These are phyloP conservation scores for Rhyzopertha dominica DNA, from an alignment of 1,140 invertebrate genomes.

Conservation along the genomic window DNA sequence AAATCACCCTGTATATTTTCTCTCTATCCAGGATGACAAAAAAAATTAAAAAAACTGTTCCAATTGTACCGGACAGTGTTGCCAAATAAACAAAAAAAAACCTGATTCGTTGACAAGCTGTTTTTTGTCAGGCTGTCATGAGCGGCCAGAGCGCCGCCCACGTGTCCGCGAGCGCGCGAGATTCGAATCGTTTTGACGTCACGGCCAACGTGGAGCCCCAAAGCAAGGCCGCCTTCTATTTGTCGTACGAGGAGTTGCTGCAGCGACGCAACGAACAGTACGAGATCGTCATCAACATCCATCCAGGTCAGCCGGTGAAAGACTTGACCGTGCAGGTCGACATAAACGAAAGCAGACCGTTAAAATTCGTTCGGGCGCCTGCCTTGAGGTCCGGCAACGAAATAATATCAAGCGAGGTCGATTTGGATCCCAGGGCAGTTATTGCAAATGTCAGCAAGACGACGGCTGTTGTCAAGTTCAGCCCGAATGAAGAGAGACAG, in stretches of 20 bases:
- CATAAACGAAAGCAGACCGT: slow-evolving; percentile 53
- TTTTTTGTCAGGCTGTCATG: slow-evolving; percentile 49
- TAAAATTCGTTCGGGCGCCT: slow-evolving; percentile 53
- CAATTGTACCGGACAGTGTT: no score
- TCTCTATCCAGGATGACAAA: no score
- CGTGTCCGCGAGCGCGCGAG: slow-evolving; percentile 53
- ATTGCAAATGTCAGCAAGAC: slow-evolving; percentile 36
- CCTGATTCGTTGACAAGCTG: no score
- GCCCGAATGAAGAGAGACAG: slow-evolving; percentile 50
- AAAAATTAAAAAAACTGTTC: no score
- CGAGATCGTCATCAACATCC: slow-evolving; percentile 57
- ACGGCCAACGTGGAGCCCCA: slow-evolving; percentile 57
- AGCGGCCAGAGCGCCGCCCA: slow-evolving; percentile 57
- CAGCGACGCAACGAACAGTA: slow-evolving; percentile 53
- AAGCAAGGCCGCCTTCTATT: slow-evolving; percentile 55
- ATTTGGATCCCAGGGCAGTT: slow-evolving; percentile 31
- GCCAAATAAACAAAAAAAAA: no score
- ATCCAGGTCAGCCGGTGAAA: slow-evolving; percentile 52
- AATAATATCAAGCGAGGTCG: slow-evolving; percentile 24
- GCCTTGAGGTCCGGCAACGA: slow-evolving; percentile 53
- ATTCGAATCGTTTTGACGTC: slow-evolving; percentile 60
- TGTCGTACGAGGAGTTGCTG: slow-evolving; percentile 62
- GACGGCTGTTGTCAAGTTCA: slow-evolving; percentile 40
- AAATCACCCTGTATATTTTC: no score
- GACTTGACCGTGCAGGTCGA: slow-evolving; percentile 53